Evolutionary conservation across 2,888 invertebrate species (phyloP).

Genomic region (Noctua janthe): DNA sequence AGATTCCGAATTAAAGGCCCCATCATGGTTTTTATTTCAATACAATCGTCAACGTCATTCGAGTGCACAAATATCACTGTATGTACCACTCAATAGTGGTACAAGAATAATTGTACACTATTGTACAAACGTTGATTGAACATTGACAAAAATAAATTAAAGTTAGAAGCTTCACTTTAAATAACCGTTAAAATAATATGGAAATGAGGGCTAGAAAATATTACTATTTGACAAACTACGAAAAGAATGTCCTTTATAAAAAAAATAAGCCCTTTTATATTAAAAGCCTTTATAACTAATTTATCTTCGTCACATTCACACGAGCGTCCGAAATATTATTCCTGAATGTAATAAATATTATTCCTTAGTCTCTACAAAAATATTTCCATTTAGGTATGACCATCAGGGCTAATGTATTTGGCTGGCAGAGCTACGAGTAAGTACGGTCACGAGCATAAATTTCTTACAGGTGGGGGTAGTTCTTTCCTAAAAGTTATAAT

Average conservation of each 20-base stretch:
- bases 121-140: not conserved
- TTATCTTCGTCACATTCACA: not conserved
- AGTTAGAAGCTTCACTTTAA: not conserved
- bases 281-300: conserved; percentile 3
- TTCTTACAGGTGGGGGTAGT: not conserved
- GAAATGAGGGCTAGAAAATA: not conserved
- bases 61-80: no score
- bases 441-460: not conserved
- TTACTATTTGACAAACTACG: not conserved
- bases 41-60: no score
- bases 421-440: not conserved
- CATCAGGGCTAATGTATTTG: conserved; percentile 25
- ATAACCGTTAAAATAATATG: not conserved
- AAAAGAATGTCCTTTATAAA: no score
- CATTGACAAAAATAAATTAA: not conserved
- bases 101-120: no score
- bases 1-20: not conserved
- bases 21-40: not conserved
- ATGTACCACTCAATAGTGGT: no score
- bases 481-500: not conserved
- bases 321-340: conserved; percentile 1
- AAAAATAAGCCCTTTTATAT: not conserved
- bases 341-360: conserved; percentile 11
- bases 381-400: conserved; percentile 4
- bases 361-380: conserved; percentile 13